Percentiles rank a stretch among this genome's conserved stretches.
phyloP scores from a whole-genome alignment of 2,888 invertebrate genomes.

The Antitype chi region DNA sequence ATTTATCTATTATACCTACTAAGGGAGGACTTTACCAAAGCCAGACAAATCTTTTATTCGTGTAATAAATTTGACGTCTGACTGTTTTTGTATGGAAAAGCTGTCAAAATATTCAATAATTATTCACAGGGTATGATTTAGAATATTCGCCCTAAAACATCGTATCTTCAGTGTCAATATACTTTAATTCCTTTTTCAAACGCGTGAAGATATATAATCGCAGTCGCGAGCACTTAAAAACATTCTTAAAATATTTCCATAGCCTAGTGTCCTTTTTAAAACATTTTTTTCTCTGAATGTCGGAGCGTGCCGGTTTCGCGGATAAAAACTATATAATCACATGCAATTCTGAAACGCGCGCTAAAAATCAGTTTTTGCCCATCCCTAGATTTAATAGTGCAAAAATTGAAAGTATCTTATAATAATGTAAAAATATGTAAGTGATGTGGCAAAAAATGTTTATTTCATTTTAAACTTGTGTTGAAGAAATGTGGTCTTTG shows the following conservation, averaged over 20 bases:
- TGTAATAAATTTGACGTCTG: not conserved
- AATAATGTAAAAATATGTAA: slow-evolving; percentile 55
- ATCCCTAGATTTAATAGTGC: slow-evolving; percentile 54
- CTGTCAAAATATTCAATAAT: not conserved
- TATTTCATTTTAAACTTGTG: slow-evolving; percentile 46
- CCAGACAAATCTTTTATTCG: not conserved
- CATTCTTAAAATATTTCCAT: slow-evolving; percentile 63
- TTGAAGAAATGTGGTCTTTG: slow-evolving; percentile 20
- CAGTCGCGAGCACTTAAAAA: slow-evolving; percentile 33
- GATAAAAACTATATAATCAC: slow-evolving; percentile 73
- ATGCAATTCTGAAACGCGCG: slow-evolving; percentile 67
- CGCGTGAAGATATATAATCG: slow-evolving; percentile 46
- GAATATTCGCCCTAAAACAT: not conserved
- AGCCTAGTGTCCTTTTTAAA: slow-evolving; percentile 58
- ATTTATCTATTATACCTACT: not conserved
- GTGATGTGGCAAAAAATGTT: slow-evolving; percentile 50
- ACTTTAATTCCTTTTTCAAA: slow-evolving; percentile 23
- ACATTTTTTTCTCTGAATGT: slow-evolving; percentile 58
- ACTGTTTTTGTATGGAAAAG: not conserved
- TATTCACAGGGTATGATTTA: not conserved
- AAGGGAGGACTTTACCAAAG: not conserved
- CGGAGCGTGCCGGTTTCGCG: slow-evolving; percentile 69
- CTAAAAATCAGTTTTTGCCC: slow-evolving; percentile 57
- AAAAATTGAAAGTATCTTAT: slow-evolving; percentile 61
- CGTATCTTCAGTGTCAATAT: not conserved